Evolutionary conservation across 2,113 vertebrate genomes (phyloP).

Genomic region (Ramphastos sulfuratus): DNA sequence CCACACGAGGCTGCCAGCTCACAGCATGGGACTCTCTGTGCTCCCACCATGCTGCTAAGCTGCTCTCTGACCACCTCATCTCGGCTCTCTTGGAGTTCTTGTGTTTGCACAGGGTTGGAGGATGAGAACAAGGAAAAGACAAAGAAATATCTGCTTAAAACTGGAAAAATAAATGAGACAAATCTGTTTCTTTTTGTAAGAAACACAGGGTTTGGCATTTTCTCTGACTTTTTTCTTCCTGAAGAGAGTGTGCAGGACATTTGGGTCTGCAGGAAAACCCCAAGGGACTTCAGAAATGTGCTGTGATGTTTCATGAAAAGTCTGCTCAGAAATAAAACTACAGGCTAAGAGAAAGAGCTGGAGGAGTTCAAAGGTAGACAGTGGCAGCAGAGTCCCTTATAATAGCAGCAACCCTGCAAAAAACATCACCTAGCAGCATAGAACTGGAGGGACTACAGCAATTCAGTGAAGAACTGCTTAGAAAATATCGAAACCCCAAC

Average conservation of each 20-base stretch:
- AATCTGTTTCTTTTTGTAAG: not conserved
- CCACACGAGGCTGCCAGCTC: not conserved
- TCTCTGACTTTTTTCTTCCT: not conserved
- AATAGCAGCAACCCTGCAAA: not conserved
- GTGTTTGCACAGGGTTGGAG: not conserved
- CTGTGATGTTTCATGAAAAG: not conserved
- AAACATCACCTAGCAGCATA: not conserved
- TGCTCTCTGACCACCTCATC: not conserved
- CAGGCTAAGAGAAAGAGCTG: not conserved
- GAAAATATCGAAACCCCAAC: not conserved
- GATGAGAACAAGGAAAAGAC: not conserved
- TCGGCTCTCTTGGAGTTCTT: not conserved
- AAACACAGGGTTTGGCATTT: not conserved
- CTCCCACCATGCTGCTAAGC: not conserved
- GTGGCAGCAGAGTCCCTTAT: not conserved
- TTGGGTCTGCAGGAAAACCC: not conserved
- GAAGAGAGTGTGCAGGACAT: not conserved
- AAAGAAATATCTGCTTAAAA: not conserved
- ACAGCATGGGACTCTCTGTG: rapidly evolving
- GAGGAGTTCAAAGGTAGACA: not conserved
- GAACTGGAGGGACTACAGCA: not conserved
- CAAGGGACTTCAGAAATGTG: not conserved
- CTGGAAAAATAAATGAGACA: not conserved
- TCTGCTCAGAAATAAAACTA: not conserved
- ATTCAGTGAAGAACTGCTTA: not conserved